These are phyloP conservation scores for Mesodorylaimus sp. DNA, from an alignment of 2,888 invertebrate genomes.

Conservation along the genomic window DNA sequence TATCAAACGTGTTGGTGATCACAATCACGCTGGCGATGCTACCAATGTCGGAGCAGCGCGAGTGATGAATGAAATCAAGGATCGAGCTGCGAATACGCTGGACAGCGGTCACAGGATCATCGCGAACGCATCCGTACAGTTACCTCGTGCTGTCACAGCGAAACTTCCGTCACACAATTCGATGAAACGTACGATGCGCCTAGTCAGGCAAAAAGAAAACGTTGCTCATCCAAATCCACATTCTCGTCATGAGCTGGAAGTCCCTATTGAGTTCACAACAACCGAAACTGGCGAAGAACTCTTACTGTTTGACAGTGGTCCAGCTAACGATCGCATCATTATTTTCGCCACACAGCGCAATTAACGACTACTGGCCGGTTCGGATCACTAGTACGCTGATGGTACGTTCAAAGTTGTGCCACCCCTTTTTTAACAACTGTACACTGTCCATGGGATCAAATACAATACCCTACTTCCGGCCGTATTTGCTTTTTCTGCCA, in stretches of 20 bases:
- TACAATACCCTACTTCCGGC: too few species aligned
- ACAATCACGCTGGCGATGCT: background rate
- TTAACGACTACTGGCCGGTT: too few species aligned
- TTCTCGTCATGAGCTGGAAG: background rate
- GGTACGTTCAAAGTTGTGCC: too few species aligned
- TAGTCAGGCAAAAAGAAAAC: background rate
- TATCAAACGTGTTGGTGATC: constrained; percentile 1
- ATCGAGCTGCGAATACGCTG: constrained; percentile 2
- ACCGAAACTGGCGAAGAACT: too few species aligned
- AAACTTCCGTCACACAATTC: background rate
- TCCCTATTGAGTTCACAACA: background rate
- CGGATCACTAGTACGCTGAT: too few species aligned
- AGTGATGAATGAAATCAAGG: background rate
- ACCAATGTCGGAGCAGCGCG: background rate
- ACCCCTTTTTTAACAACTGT: too few species aligned
- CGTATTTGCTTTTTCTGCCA: too few species aligned
- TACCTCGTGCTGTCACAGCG: background rate
- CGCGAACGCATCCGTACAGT: background rate
- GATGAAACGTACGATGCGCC: background rate
- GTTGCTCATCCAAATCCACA: background rate
- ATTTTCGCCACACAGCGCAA: too few species aligned
- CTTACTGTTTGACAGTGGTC: too few species aligned
- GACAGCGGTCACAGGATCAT: too few species aligned
- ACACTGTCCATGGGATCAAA: too few species aligned
- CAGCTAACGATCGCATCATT: too few species aligned